Base-by-base conservation (phyloP, 1,140 invertebrate genomes). In the Cydia fagiglandana region DNA sequence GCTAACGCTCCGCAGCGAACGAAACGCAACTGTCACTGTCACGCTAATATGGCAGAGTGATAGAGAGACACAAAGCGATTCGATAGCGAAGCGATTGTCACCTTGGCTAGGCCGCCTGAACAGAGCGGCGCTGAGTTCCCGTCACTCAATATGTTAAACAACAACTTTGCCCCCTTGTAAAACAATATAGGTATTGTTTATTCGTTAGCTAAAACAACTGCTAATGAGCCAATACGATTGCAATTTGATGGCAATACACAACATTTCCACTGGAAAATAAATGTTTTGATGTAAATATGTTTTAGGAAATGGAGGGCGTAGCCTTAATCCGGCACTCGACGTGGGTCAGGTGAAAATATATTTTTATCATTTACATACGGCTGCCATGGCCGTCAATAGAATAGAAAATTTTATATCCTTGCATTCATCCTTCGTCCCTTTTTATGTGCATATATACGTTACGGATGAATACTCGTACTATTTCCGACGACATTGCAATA, bases 281-380 rank as follows among this genome's bases (percentile, higher is more conserved):
- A 79, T 82, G 6, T 76, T 47, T 2, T 47, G 12, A 47, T 47
- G 45, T 15, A 24, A 24, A 24, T 24, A 97, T 90, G 85, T 97
- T 76, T 85, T 96, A 17, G 95, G 96, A 90, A 96, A 97, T 86
- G 93, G 94, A 28, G 96, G 96, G 5, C 92, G 94, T 34, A 96
- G 95, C 88, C 83, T 97, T 73, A 97, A 94, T 91, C 96, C 96
- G 0, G 87, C 94, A 74, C 91, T 97, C 61, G 97, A 98, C 87
- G 90, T 98, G 50, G 97, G 97, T 38, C 97, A 98, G 92, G 85
- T 94, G 78, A 76, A 34, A 12, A 75, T 76, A 70, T 74, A 64
- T 56, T 64, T 41, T 75, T 53, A 61, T 38, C 20, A 61, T 75
- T 75, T 75, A 30, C 73, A 53, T 73, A 50, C 41, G 15, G 24